Percentiles rank a stretch among this genome's conserved stretches.
Evolutionary conservation across 2,888 invertebrate genomes (phyloP).

Genomic region (Coelinius sp.): DNA sequence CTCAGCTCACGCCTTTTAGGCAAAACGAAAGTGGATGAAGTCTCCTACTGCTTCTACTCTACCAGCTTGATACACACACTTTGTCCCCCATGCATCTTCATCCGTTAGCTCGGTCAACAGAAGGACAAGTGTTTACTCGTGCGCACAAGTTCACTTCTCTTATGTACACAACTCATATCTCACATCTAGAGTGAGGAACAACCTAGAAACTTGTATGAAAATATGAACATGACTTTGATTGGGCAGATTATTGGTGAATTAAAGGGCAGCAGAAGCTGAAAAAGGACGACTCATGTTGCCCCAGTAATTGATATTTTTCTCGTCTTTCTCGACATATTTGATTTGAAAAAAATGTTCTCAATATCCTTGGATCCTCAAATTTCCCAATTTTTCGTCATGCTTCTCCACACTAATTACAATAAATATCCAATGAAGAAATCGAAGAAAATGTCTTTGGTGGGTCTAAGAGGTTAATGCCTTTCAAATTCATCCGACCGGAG

Average conservation of each 20-base stretch:
- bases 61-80: background rate
- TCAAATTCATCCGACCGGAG: constrained; percentile 42
- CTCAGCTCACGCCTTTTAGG: background rate
- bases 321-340: background rate
- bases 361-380: background rate
- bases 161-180: constrained; percentile 6
- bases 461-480: constrained; percentile 33
- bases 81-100: constrained; percentile 19
- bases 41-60: background rate
- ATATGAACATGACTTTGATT: background rate
- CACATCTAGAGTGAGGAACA: background rate
- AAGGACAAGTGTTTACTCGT: constrained; percentile 26
- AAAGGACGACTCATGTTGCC: no score
- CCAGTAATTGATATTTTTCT: no score
- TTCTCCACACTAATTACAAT: background rate
- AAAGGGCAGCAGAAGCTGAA: no score
- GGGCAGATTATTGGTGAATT: background rate
- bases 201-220: background rate
- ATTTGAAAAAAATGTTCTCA: background rate
- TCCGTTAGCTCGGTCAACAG: constrained; percentile 30
- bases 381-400: background rate
- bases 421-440: constrained; percentile 1
- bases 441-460: background rate
- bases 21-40: background rate
- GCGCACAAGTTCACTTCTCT: background rate